Base-by-base conservation (phyloP, 2,888 invertebrate species). In the Calliphora vomitoria region DNA sequence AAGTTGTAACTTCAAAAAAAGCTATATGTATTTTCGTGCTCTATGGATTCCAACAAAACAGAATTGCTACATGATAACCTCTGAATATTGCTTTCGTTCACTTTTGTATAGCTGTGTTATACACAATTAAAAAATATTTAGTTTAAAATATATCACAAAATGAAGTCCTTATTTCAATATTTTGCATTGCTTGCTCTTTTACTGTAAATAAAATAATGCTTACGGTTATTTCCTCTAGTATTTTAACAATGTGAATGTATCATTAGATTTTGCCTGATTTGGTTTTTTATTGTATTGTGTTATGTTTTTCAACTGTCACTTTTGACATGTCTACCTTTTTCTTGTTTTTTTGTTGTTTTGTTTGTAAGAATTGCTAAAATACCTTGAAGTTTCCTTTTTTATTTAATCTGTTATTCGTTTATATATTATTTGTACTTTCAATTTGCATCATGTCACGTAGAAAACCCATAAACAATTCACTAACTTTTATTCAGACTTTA, bases 381-480 rank as follows among this genome's bases (percentile, higher is more conserved):
- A 35, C n/a, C 18, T 75, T n/a, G 6, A 11, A 62, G 18, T 41
- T 55, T 55, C 3, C n/a, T 69, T 35, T 69, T n/a, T 50, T n/a
- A n/a, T 62, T n/a, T 62, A 31, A n/a, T 15, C n/a, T 55, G 55
- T 20, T 0, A 41, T 53, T 44, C 13, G 1, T 47, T 71, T 41
- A 20, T 8, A 62, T 41, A 64, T 64, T 41, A 68, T 75, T 74
- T 71, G 41, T 71, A 31, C 35, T 31, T 76, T 53, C 53, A 31
- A 38, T 71, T 83, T 76, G 20, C 53, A 10, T 41, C n/a, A 41
- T 53, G 50, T 68, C 82, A 83, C 82, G 76, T 83, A 69, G 50
- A 25, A 83, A 69, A 76, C 1, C 41, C 60, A 62, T 82, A 76
- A 82, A 83, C 69, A 53, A 50, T 71, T 71, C 41, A 53, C 50